Conservation (phyloP, 1,140 invertebrate species). For the Drosophila arawakana region DNA sequence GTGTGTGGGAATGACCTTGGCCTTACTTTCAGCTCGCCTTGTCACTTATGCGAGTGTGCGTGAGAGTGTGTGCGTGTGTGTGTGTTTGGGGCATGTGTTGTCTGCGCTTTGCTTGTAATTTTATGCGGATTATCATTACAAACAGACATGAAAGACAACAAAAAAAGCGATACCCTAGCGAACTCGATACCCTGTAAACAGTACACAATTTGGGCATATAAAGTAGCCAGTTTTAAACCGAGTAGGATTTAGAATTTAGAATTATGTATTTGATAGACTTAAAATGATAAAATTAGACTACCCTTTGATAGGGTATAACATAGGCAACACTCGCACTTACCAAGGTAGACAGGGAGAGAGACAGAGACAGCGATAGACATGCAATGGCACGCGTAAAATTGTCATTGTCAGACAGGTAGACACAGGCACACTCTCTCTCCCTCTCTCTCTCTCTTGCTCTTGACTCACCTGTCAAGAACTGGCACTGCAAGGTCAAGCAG, state of each 20-base stretch:
- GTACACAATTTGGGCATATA: too few species aligned
- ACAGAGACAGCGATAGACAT: too few species aligned
- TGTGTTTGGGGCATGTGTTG: conserved; percentile 46
- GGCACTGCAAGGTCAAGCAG: conserved; percentile 65
- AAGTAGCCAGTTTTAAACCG: too few species aligned
- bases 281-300: too few species aligned
- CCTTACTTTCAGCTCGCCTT: conserved; percentile 69
- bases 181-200: too few species aligned
- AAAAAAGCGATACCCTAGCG: too few species aligned
- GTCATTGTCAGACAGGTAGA: conserved; percentile 52
- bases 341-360: not conserved
- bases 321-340: too few species aligned
- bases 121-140: conserved; percentile 82
- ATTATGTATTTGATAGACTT: too few species aligned
- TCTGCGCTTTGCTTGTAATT: conserved; percentile 72
- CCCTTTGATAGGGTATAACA: too few species aligned
- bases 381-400: conserved; percentile 34
- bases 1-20: conserved; percentile 70
- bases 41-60: conserved; percentile 20
- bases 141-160: conserved; percentile 13
- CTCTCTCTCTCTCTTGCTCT: not conserved
- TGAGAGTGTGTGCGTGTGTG: conserved; percentile 36
- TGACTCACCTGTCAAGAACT: not conserved
- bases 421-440: conserved; percentile 33
- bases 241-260: too few species aligned